Evolutionary conservation across 2,888 invertebrate species (phyloP).

Genomic region (Ephialtes manifestator): DNA sequence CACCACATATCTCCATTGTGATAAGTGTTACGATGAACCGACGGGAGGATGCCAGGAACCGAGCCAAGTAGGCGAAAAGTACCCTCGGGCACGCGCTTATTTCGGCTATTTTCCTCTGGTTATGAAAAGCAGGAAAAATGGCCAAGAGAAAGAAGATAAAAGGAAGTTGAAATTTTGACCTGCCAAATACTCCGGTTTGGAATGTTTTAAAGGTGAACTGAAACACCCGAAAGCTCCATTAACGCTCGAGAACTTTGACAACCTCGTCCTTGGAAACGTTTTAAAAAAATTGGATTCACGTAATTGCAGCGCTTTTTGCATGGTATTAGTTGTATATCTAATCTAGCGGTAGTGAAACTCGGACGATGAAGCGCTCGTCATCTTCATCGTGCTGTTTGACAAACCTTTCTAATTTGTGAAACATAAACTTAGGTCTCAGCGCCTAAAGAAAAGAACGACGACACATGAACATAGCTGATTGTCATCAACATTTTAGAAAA

Average conservation of each 20-base stretch:
- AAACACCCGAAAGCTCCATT: background rate
- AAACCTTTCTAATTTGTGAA: too few relatives aligned
- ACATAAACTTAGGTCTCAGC: too few relatives aligned
- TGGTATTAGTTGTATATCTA: background rate
- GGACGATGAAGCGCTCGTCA: too few relatives aligned
- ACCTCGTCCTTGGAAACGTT: background rate
- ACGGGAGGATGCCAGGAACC: slow-evolving; percentile 54
- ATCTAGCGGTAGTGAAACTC: background rate
- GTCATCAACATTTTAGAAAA: background rate
- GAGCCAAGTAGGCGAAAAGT: slow-evolving; percentile 70
- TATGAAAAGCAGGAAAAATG: slow-evolving; percentile 36
- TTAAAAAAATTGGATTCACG: background rate
- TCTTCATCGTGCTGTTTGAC: too few relatives aligned
- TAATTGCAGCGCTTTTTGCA: background rate
- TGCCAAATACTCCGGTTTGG: background rate
- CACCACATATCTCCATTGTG: slow-evolving; percentile 63
- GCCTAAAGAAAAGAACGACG: too few relatives aligned
- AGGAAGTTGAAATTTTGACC: slow-evolving; percentile 6
- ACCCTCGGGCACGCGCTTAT: slow-evolving; percentile 51
- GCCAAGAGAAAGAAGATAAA: slow-evolving; percentile 19
- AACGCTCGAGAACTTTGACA: background rate
- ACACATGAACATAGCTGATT: background rate
- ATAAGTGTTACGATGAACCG: slow-evolving; percentile 70
- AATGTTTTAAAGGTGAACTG: background rate
- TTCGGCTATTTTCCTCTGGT: slow-evolving; percentile 44